Evolutionary conservation across 2,797 vertebrate species (phyloP).

Genomic region (Typhlichthys subterraneus): DNA sequence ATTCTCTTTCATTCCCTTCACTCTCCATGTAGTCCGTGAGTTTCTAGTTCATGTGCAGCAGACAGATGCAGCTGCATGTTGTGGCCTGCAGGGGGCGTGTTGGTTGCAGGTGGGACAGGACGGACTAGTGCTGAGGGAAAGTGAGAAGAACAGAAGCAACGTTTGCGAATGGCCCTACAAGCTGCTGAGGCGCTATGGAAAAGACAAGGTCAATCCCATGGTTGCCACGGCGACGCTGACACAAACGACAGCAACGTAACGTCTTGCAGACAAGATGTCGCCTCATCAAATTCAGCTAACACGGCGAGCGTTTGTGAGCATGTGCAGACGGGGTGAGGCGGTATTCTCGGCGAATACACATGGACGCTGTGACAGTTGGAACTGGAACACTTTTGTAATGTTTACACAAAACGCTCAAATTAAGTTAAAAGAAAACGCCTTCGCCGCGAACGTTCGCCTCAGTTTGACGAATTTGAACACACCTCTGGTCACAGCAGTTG

Average conservation of each 20-base stretch:
- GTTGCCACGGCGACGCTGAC: background rate
- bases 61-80: slow-evolving; percentile 83
- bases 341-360: too few relatives aligned
- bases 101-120: slow-evolving; percentile 81
- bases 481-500: too few relatives aligned
- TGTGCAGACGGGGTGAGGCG: too few relatives aligned
- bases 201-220: slow-evolving; percentile 81
- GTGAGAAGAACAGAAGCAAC: slow-evolving; percentile 55
- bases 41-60: slow-evolving; percentile 85
- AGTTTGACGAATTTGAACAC: too few relatives aligned
- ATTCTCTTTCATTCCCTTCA: background rate
- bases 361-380: too few relatives aligned
- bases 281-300: too few relatives aligned
- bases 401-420: too few relatives aligned
- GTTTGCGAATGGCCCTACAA: slow-evolving; percentile 87
- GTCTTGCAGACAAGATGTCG: too few relatives aligned
- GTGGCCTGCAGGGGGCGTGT: slow-evolving; percentile 82
- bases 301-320: too few relatives aligned
- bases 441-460: too few relatives aligned
- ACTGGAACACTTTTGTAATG: too few relatives aligned
- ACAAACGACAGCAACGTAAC: background rate
- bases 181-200: slow-evolving; percentile 88
- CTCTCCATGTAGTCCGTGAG: slow-evolving; percentile 66
- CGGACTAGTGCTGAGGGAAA: slow-evolving; percentile 79
- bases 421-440: too few relatives aligned